Percentiles rank a stretch among this genome's conserved stretches.
These are phyloP conservation scores for Caligus rogercresseyi DNA, from an alignment of 1,140 invertebrate genomes.

Conservation along the genomic window DNA sequence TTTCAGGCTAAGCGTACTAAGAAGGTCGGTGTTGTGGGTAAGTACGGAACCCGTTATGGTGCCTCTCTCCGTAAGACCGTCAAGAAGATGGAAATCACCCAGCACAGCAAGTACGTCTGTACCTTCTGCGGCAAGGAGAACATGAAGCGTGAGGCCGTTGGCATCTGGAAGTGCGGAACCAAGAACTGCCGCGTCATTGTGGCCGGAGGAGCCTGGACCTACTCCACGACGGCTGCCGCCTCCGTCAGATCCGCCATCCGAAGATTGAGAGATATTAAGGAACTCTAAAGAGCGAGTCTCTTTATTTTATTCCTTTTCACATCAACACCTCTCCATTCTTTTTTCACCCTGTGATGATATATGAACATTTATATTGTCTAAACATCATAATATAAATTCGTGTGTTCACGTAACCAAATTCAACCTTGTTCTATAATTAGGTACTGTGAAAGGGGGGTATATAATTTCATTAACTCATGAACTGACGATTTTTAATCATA, in stretches of 20 bases:
- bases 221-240: constrained; percentile 85
- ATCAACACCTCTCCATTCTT: too few relatives aligned
- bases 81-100: constrained; percentile 99
- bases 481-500: too few relatives aligned
- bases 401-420: too few relatives aligned
- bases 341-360: too few relatives aligned
- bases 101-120: constrained; percentile 97
- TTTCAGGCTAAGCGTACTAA: constrained; percentile 96
- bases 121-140: constrained; percentile 99
- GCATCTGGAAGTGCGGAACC: constrained; percentile 77
- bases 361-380: too few relatives aligned
- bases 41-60: constrained; percentile 99
- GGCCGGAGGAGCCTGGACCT: constrained; percentile 85
- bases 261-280: constrained; percentile 89
- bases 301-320: too few relatives aligned
- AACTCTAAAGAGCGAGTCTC: too few relatives aligned
- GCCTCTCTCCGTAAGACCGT: constrained; percentile 99
- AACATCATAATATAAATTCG: too few relatives aligned
- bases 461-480: too few relatives aligned
- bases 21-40: constrained; percentile 99
- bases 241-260: constrained; percentile 87
- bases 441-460: too few relatives aligned
- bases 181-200: constrained; percentile 86
- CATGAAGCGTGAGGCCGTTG: constrained; percentile 92
- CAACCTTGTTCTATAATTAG: too few relatives aligned